Evolutionary conservation across 2,113 vertebrate species (phyloP), one percentile per base, ranked within the genome.

Genomic region (Cyprinodon brontotheroides): DNA sequence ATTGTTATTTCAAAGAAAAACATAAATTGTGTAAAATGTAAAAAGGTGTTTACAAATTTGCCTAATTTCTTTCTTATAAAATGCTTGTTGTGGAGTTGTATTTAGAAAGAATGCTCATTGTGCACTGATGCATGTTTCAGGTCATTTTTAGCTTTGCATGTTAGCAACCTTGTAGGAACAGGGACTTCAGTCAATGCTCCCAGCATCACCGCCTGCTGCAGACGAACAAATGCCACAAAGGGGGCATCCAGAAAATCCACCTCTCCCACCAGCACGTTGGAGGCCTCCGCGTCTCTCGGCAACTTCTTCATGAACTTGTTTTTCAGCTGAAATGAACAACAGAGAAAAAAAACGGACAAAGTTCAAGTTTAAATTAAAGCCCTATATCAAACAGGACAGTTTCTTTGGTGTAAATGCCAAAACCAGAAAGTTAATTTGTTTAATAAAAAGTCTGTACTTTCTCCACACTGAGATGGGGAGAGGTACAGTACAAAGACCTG

Each of bases 251-350:
- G 91, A 92, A 99, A 99, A 85, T 99, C 97, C 0, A 99, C 98
- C 87, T 99, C 98, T 70, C 98, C 98, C 0, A 99, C 98, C 74
- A 99, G 94, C 68, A 99, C 97, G 0, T 99, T 99, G 89, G 98
- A 99, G 74, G 98, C 98, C 90, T 99, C 98, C 0, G 98, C 98
- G 1, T 99, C 98, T 70, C 97, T 96, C 5, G 98, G 97, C 86
- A 99, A 85, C 43, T 99, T 99, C 94, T 99, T 99, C 97, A 99
- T 99, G 89, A 99, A 99, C 85, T 99, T 99, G 82, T 99, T 99
- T 94, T 96, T 99, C 86, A 99, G 91, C 98, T 99, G 75, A 50
- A 36, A 43, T 3, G 68, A 3, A 86, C 67, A 11, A 83, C 83
- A 74, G 85, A 67, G 29, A 61, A 38, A 39, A 65, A 6, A 63